phyloP scores from a whole-genome alignment of 2,797 vertebrate genomes.

The Scleropages formosus region DNA sequence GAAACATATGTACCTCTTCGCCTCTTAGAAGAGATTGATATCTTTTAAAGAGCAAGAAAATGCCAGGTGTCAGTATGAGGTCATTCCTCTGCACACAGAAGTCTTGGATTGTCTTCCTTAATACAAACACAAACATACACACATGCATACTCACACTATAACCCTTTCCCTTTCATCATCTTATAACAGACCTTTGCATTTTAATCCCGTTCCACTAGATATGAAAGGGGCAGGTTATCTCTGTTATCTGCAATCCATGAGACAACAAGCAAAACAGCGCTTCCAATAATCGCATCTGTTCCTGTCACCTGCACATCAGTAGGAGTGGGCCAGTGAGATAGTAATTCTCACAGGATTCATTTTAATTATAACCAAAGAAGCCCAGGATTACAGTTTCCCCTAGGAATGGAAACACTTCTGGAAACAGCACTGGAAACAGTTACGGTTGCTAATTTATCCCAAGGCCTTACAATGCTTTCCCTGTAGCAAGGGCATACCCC shows the following conservation, averaged over 20 bases:
- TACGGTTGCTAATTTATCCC: constrained; percentile 16
- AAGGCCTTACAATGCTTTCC: constrained; percentile 2
- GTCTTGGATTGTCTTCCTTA: background rate
- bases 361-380: no score
- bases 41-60: background rate
- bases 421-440: constrained; percentile 8
- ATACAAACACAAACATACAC: constrained; percentile 25
- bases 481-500: no score
- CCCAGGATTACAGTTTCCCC: no score
- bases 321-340: background rate
- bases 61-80: constrained; percentile 7
- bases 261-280: background rate
- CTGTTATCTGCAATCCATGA: background rate
- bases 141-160: constrained; percentile 12
- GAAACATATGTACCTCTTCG: no score
- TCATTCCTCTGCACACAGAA: constrained; percentile 49
- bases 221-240: background rate
- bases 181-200: background rate
- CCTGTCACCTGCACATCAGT: background rate
- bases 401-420: background rate
- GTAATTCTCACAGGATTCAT: no score
- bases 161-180: constrained; percentile 2
- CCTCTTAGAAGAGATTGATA: background rate
- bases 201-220: background rate
- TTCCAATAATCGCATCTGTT: no score